Conservation (phyloP, 2,888 invertebrate species). For the Trachelus troglodyta region DNA sequence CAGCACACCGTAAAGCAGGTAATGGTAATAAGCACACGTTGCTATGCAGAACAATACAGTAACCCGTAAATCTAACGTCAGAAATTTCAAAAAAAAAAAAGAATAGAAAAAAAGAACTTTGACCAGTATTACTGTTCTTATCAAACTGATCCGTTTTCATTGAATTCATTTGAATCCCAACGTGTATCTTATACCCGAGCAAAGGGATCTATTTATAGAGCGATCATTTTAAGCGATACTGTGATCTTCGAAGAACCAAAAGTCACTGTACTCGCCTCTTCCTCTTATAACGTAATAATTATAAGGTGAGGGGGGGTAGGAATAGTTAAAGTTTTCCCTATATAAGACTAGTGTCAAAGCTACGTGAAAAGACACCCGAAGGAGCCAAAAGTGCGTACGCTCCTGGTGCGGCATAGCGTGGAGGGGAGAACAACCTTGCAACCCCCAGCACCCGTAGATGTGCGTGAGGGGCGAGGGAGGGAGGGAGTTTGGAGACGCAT, state of each 20-base stretch:
- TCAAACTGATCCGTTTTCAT: neutral
- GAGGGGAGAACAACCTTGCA: constrained; percentile 59
- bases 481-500: constrained; percentile 20
- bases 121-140: neutral
- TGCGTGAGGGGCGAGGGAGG: constrained; percentile 31
- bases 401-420: constrained; percentile 39
- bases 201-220: too few relatives aligned
- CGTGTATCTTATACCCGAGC: too few relatives aligned
- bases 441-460: constrained; percentile 34
- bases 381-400: constrained; percentile 23
- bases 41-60: neutral
- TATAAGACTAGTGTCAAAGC: too few relatives aligned
- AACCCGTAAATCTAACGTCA: neutral
- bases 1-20: neutral
- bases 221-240: too few relatives aligned
- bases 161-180: neutral
- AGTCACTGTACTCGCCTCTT: too few relatives aligned
- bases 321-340: too few relatives aligned
- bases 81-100: neutral
- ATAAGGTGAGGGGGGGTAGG: too few relatives aligned
- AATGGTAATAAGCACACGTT: neutral
- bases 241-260: too few relatives aligned
- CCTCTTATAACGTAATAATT: too few relatives aligned
- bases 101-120: neutral
- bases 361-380: too few relatives aligned